Evolutionary conservation across 2,113 vertebrate genomes (phyloP).

Genomic region (Gobius niger): DNA sequence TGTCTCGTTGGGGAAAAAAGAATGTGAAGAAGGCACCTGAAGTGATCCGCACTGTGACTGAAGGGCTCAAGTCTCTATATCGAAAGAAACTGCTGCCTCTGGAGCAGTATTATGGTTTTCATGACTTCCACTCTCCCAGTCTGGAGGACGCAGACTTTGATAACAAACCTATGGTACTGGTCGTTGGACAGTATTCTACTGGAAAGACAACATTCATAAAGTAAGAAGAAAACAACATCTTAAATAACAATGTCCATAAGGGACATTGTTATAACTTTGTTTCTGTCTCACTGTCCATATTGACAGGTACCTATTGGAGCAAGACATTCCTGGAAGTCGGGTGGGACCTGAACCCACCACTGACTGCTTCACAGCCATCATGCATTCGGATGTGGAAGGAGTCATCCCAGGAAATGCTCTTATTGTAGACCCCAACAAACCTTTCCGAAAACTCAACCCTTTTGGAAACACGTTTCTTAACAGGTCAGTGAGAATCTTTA

Average conservation of each 20-base stretch:
- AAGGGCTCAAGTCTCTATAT: constrained; percentile 87
- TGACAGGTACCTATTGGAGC: constrained; percentile 87
- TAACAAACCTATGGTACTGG: constrained; percentile 92
- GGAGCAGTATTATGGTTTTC: constrained; percentile 87
- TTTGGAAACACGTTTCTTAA: constrained; percentile 94
- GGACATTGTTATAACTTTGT: not conserved
- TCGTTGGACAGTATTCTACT: constrained; percentile 91
- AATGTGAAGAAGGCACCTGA: constrained; percentile 82
- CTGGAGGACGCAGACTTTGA: constrained; percentile 92
- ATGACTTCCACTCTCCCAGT: constrained; percentile 87
- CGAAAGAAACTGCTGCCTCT: constrained; percentile 84
- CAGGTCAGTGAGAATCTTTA: constrained; percentile 72
- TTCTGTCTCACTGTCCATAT: constrained; percentile 1
- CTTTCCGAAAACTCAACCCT: constrained; percentile 91
- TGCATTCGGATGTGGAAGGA: constrained; percentile 86
- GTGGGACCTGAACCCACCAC: constrained; percentile 93
- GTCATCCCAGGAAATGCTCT: constrained; percentile 89
- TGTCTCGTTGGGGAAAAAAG: constrained; percentile 91
- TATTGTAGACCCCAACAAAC: constrained; percentile 90
- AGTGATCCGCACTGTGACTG: constrained; percentile 87
- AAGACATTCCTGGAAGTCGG: constrained; percentile 89
- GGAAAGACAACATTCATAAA: constrained; percentile 95
- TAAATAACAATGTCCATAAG: not conserved
- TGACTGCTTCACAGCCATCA: constrained; percentile 91
- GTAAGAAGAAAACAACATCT: constrained; percentile 48